A percentile compares a stretch with the other conserved stretches of the same genome.
Conservation (phyloP, 2,888 invertebrate genomes). For the Tachina grossa region DNA sequence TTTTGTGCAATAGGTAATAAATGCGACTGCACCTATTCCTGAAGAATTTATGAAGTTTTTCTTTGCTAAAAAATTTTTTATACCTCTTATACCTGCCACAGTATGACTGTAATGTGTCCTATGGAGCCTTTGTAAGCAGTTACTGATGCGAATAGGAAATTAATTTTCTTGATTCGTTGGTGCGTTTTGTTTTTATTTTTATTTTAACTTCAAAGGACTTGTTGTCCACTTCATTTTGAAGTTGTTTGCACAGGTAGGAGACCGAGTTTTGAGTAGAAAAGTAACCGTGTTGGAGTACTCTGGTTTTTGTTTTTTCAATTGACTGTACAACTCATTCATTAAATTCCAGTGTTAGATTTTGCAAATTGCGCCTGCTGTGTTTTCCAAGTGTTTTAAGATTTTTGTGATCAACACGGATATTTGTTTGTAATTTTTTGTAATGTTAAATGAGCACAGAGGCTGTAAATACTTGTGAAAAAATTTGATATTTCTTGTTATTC, state of each 20-base stretch:
- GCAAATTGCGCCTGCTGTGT: slow-evolving; percentile 57
- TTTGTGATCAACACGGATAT: slow-evolving; percentile 27
- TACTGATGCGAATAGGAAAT: slow-evolving; percentile 27
- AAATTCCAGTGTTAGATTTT: slow-evolving; percentile 55
- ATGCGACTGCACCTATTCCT: slow-evolving; percentile 61
- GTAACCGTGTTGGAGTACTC: slow-evolving; percentile 50
- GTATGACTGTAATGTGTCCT: slow-evolving; percentile 42
- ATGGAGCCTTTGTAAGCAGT: slow-evolving; percentile 29
- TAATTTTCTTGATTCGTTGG: slow-evolving; percentile 4
- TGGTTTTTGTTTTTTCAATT: slow-evolving; percentile 53
- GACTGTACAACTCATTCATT: slow-evolving; percentile 66
- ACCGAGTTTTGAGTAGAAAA: slow-evolving; percentile 7
- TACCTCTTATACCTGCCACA: slow-evolving; percentile 9
- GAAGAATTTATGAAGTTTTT: slow-evolving; percentile 37
- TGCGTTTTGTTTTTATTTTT: not conserved
- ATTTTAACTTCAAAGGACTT: slow-evolving; percentile 26
- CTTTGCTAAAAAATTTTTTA: not conserved
- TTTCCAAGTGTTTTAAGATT: slow-evolving; percentile 2
- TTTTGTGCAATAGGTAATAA: slow-evolving; percentile 56
- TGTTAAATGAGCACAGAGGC: slow-evolving; percentile 8
- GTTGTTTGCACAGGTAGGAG: slow-evolving; percentile 30
- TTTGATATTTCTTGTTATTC: not conserved
- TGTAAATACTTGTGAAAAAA: slow-evolving; percentile 2
- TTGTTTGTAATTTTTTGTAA: slow-evolving; percentile 56
- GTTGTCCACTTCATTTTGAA: slow-evolving; percentile 62